phyloP scores from a whole-genome alignment of 2,113 vertebrate genomes.

The Salvator merianae region DNA sequence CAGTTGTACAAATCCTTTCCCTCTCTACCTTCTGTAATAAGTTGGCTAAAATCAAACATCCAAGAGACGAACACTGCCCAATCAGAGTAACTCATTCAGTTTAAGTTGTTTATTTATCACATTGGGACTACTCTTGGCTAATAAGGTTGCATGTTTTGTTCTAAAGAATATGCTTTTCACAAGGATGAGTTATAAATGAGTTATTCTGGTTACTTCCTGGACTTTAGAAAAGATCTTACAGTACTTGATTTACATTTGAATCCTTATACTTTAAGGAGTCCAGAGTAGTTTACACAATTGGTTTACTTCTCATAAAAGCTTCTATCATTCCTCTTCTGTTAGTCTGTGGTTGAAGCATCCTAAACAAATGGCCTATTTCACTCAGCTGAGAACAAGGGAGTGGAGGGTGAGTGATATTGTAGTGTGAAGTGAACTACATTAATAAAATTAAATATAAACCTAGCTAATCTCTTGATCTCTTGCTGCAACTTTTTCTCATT shows the following conservation, averaged over 20 bases:
- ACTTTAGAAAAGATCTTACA: background rate
- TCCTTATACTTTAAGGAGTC: background rate
- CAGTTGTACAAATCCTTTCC: too few relatives aligned
- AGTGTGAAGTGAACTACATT: background rate
- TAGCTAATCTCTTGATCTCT: background rate
- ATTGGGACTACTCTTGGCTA: background rate
- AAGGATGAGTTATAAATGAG: background rate
- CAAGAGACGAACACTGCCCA: background rate
- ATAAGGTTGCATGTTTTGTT: background rate
- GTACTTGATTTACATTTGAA: background rate
- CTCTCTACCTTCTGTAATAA: too few relatives aligned
- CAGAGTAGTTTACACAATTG: background rate
- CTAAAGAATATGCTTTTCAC: background rate
- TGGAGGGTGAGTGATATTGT: background rate
- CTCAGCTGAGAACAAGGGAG: background rate
- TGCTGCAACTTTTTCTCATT: background rate
- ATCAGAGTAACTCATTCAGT: background rate
- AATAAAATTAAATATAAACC: background rate
- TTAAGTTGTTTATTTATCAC: slow-evolving; percentile 7
- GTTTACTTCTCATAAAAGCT: background rate
- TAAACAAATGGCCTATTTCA: background rate
- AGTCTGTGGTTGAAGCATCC: background rate
- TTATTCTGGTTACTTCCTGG: background rate
- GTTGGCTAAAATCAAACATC: too few relatives aligned
- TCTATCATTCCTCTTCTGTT: background rate